phyloP scores from a whole-genome alignment of 1,140 invertebrate species.

The Lepidurus couesii region DNA sequence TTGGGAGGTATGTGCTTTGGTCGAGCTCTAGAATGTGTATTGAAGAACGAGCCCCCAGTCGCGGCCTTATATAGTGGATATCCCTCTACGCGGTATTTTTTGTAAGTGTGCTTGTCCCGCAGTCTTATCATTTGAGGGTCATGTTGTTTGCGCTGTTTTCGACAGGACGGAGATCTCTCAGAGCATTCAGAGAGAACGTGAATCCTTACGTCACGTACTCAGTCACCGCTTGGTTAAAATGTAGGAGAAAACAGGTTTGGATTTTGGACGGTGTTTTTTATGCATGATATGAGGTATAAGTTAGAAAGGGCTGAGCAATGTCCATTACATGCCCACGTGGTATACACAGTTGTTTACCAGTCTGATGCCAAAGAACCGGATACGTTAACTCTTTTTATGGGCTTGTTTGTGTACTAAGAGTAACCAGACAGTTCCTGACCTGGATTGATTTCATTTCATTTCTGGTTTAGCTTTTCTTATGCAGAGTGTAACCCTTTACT shows the following conservation, averaged over 20 bases:
- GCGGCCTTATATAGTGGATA: background rate
- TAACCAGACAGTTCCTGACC: constrained; percentile 14
- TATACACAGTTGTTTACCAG: constrained; percentile 11
- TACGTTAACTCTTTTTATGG: background rate
- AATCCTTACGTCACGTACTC: background rate
- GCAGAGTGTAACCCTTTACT: background rate
- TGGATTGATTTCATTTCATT: background rate
- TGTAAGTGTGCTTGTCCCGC: background rate
- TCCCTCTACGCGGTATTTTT: constrained; percentile 1
- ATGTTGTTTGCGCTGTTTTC: constrained; percentile 11
- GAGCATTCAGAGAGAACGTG: background rate
- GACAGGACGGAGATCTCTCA: background rate
- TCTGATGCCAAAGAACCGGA: background rate
- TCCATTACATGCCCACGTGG: background rate
- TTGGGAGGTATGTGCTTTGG: background rate
- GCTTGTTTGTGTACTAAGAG: constrained; percentile 1
- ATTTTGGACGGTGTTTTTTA: background rate
- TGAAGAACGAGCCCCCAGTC: constrained; percentile 12
- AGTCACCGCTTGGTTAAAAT: background rate
- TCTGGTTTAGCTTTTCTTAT: background rate
- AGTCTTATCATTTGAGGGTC: constrained; percentile 17
- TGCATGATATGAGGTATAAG: background rate
- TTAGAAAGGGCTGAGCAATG: background rate
- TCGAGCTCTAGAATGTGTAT: background rate
- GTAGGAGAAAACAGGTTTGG: background rate